These are phyloP conservation scores for Drosophila emarginata DNA, from an alignment of 2,888 invertebrate genomes.

Conservation along the genomic window DNA sequence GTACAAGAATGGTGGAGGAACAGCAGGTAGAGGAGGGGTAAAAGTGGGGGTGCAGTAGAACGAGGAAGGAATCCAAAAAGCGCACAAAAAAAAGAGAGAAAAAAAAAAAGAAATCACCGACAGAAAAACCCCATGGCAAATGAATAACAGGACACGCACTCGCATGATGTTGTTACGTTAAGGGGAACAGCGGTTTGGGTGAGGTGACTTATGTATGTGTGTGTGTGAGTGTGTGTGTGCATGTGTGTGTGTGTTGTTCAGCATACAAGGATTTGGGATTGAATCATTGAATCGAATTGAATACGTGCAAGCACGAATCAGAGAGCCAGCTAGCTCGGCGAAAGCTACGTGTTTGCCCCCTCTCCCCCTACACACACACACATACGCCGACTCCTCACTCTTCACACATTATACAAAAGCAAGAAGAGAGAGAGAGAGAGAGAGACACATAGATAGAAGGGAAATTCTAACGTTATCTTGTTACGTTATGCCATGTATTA, in stretches of 20 bases:
- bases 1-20: neutral
- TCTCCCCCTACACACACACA: neutral
- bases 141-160: conserved; percentile 47
- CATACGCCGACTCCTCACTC: conserved; percentile 42
- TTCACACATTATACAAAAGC: too few relatives aligned
- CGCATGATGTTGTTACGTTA: conserved; percentile 40
- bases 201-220: neutral
- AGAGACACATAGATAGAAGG: neutral
- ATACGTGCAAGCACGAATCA: conserved; percentile 71
- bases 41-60: neutral
- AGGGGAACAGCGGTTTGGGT: conserved; percentile 5
- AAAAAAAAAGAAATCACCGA: neutral
- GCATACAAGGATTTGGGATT: conserved; percentile 50
- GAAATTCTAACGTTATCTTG: conserved; percentile 2
- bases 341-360: conserved; percentile 9
- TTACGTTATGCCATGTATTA: conserved; percentile 61
- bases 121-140: conserved; percentile 32
- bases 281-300: conserved; percentile 76
- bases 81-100: neutral
- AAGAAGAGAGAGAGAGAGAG: neutral
- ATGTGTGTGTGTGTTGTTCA: neutral
- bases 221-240: neutral
- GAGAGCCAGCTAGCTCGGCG: conserved; percentile 24
- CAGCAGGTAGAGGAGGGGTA: neutral
- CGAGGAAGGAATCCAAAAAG: neutral